phyloP scores from a whole-genome alignment of 2,888 invertebrate genomes.

The Tipula confusa region DNA sequence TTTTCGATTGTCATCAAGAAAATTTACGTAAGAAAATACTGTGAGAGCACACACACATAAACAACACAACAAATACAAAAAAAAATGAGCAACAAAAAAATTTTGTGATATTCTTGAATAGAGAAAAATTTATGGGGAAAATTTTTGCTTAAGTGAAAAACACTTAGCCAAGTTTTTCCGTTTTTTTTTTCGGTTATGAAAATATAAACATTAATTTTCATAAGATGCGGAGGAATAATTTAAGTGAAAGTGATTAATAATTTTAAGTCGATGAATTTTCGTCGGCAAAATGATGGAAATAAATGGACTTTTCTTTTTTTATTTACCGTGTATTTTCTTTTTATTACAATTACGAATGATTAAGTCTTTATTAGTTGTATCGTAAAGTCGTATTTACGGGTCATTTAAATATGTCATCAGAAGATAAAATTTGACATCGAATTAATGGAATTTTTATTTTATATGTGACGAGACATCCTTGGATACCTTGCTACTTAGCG shows the following conservation, averaged over 20 bases:
- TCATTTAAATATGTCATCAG: neutral
- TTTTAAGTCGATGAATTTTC: conserved; percentile 3
- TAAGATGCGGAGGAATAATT: conserved; percentile 12
- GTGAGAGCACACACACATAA: too few relatives aligned
- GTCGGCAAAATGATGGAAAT: neutral
- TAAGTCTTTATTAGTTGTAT: neutral
- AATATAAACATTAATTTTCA: conserved; percentile 5
- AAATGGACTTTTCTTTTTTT: neutral
- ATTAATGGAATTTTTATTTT: neutral
- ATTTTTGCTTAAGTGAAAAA: conserved; percentile 7
- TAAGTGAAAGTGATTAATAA: conserved; percentile 25
- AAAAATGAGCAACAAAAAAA: neutral
- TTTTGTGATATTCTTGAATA: neutral
- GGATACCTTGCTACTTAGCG: too few relatives aligned
- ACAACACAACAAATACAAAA: neutral
- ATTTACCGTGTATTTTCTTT: neutral
- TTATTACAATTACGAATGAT: neutral
- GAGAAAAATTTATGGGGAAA: neutral
- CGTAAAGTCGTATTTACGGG: neutral
- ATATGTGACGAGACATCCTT: too few relatives aligned
- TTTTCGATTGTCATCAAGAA: conserved; percentile 25
- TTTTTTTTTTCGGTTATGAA: neutral
- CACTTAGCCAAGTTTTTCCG: conserved; percentile 14
- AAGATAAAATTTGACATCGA: neutral
- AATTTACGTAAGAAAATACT: conserved; percentile 3